Evolutionary conservation across 2,888 invertebrate genomes (phyloP).

Genomic region (Abrostola triplasia): DNA sequence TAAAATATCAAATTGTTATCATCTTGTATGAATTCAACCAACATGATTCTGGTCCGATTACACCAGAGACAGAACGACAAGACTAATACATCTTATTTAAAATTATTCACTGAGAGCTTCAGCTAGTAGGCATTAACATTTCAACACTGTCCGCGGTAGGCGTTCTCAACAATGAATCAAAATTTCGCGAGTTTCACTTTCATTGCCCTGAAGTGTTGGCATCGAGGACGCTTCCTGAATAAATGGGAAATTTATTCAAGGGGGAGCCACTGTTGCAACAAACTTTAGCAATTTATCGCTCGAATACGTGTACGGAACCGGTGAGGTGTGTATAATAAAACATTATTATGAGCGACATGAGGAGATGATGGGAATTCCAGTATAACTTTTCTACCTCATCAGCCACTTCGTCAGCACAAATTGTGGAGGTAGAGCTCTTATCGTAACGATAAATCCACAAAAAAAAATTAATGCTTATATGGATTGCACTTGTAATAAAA

Average conservation of each 20-base stretch:
- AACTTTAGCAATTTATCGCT: constrained; percentile 64
- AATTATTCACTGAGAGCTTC: neutral
- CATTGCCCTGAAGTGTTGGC: constrained; percentile 25
- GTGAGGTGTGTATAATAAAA: neutral
- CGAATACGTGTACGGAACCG: constrained; percentile 35
- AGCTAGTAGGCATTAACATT: constrained; percentile 1
- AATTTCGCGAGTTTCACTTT: constrained; percentile 46
- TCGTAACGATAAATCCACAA: too few species aligned
- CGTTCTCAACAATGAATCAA: constrained; percentile 41
- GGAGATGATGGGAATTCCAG: neutral
- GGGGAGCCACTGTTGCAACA: constrained; percentile 59
- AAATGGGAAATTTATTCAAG: constrained; percentile 70
- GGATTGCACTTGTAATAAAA: too few species aligned
- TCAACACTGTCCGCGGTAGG: constrained; percentile 4
- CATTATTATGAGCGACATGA: neutral
- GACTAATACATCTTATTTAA: neutral
- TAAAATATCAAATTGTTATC: too few species aligned
- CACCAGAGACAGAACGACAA: neutral
- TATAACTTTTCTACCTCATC: neutral
- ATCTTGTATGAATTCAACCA: too few species aligned
- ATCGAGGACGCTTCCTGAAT: constrained; percentile 30
- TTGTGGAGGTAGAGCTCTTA: too few species aligned
- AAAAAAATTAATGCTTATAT: too few species aligned
- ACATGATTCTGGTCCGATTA: too few species aligned
- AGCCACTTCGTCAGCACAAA: too few species aligned